A percentile compares a stretch with the other conserved stretches of the same genome.
Evolutionary conservation across 1,140 invertebrate genomes (phyloP).

Genomic region (Epicauta chinensis): DNA sequence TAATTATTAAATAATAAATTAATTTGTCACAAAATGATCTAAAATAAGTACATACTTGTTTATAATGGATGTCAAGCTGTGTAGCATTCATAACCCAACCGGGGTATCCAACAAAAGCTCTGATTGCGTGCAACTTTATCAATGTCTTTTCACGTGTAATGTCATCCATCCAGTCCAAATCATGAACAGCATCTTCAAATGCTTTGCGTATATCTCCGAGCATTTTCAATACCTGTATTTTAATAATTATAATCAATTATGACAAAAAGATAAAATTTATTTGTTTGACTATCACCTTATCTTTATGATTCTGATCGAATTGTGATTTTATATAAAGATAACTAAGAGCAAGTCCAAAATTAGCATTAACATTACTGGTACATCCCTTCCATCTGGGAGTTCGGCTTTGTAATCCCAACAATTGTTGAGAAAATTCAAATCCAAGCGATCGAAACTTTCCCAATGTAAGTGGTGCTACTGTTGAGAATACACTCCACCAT

Average conservation of each 20-base stretch:
- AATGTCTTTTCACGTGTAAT: constrained; percentile 56
- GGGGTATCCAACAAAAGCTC: constrained; percentile 65
- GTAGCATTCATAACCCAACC: constrained; percentile 57
- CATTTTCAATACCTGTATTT: constrained; percentile 63
- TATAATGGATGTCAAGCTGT: constrained; percentile 53
- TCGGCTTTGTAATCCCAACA: constrained; percentile 55
- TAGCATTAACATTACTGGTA: constrained; percentile 66
- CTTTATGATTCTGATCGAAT: constrained; percentile 60
- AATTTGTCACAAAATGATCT: not conserved
- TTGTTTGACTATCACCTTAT: too few relatives aligned
- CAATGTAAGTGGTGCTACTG: constrained; percentile 56
- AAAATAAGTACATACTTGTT: constrained; percentile 44
- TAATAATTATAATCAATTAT: too few relatives aligned
- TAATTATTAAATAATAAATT: not conserved
- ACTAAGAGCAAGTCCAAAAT: constrained; percentile 72
- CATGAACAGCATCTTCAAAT: constrained; percentile 61
- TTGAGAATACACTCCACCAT: constrained; percentile 62
- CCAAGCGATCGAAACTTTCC: constrained; percentile 53
- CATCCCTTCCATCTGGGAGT: constrained; percentile 67
- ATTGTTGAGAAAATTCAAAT: constrained; percentile 55
- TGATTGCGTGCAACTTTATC: constrained; percentile 57
- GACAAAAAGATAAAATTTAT: too few relatives aligned
- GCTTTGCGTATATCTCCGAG: constrained; percentile 64
- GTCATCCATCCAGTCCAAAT: constrained; percentile 73
- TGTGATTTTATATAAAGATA: constrained; percentile 66